These are phyloP conservation scores for Catocala sponsa DNA, from an alignment of 2,888 invertebrate genomes.

Conservation along the genomic window DNA sequence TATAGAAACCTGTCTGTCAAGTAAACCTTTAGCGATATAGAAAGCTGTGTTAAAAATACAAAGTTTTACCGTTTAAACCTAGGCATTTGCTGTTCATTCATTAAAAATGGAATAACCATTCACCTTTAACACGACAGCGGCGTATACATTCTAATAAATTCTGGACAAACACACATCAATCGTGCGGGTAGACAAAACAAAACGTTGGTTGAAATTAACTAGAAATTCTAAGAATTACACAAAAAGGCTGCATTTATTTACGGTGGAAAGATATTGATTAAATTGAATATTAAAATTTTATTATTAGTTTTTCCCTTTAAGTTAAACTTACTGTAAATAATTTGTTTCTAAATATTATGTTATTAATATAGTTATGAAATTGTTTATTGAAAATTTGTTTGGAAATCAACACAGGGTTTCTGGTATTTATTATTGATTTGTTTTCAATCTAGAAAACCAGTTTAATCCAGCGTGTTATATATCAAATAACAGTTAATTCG, in stretches of 20 bases:
- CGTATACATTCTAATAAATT: conserved; percentile 9
- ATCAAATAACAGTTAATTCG: conserved; percentile 1
- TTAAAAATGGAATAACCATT: conserved; percentile 6
- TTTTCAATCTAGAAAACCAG: no score
- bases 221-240: not conserved
- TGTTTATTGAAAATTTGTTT: not conserved
- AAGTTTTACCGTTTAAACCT: not conserved
- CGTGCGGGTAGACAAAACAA: conserved; percentile 8
- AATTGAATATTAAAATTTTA: no score
- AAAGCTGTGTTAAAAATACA: not conserved
- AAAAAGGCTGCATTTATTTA: not conserved
- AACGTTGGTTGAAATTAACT: not conserved
- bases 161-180: conserved; percentile 8
- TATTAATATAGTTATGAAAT: no score
- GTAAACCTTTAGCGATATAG: no score
- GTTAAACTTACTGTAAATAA: no score
- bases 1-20: no score
- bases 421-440: no score
- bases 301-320: no score
- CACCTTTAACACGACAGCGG: conserved; percentile 5
- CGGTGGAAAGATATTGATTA: not conserved
- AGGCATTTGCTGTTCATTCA: not conserved
- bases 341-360: no score
- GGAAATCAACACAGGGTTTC: not conserved
- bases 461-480: not conserved